phyloP scores from a whole-genome alignment of 37 sponge, comb jelly and placozoan species.

The Petrosia ficiformis region DNA sequence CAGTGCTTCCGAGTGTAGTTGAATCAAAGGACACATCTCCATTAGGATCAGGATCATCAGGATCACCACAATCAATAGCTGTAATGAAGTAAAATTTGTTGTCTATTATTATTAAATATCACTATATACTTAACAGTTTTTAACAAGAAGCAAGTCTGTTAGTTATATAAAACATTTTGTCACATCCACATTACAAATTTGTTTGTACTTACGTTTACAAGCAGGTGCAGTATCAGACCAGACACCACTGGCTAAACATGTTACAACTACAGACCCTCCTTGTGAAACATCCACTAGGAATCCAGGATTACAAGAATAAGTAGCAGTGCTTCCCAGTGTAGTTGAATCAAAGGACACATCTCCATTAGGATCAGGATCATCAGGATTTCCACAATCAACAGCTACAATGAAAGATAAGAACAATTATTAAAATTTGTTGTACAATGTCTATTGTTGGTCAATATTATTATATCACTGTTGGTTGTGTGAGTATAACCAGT shows the following conservation, averaged over 20 bases:
- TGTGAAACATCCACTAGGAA: no score
- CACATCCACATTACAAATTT: no score
- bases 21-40: not conserved
- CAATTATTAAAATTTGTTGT: no score
- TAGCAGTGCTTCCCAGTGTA: conserved; percentile 9
- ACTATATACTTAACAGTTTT: no score
- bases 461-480: no score
- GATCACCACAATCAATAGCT: not conserved
- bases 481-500: no score
- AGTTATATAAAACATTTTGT: no score
- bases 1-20: not conserved
- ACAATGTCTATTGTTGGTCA: no score
- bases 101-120: no score
- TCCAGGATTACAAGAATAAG: conserved; percentile 12
- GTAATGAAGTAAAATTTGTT: no score
- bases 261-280: not conserved
- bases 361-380: not conserved
- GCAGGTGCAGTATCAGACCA: conserved; percentile 28
- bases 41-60: not conserved
- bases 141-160: no score
- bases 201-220: conserved; percentile 34
- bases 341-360: not conserved
- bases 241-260: conserved; percentile 6
- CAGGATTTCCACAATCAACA: not conserved
- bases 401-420: no score